Evolutionary conservation across 2,888 invertebrate genomes (phyloP).

Genomic region (Sesamia inferens): DNA sequence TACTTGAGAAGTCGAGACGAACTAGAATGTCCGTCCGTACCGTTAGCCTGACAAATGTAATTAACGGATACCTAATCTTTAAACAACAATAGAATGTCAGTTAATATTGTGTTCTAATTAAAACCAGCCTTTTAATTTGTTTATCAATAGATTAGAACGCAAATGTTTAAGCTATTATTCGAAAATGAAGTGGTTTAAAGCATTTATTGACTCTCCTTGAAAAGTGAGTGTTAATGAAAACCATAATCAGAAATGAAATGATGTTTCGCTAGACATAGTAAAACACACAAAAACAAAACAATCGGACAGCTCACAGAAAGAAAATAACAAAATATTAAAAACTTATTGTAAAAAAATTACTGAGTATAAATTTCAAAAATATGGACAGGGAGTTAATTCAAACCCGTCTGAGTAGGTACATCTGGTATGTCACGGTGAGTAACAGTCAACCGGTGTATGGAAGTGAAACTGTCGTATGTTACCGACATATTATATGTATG

Average conservation of each 20-base stretch:
- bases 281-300: background rate
- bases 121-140: constrained; percentile 37
- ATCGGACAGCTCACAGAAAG: background rate
- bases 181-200: background rate
- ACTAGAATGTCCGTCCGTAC: constrained; percentile 85
- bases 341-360: background rate
- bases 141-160: constrained; percentile 17
- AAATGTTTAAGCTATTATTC: background rate
- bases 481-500: constrained; percentile 50
- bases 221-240: background rate
- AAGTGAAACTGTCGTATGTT: constrained; percentile 67
- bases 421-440: constrained; percentile 50
- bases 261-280: background rate
- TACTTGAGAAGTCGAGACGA: constrained; percentile 74
- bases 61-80: constrained; percentile 76
- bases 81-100: constrained; percentile 67
- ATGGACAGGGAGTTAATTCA: constrained; percentile 19
- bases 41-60: constrained; percentile 84
- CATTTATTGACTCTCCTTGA: background rate
- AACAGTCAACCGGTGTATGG: constrained; percentile 57
- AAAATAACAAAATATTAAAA: background rate
- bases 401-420: constrained; percentile 14
- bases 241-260: background rate
- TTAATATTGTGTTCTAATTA: constrained; percentile 56
- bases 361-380: background rate